These are phyloP conservation scores for Ascidia mentula DNA, from an alignment of 23 tunicate species.

Conservation along the genomic window DNA sequence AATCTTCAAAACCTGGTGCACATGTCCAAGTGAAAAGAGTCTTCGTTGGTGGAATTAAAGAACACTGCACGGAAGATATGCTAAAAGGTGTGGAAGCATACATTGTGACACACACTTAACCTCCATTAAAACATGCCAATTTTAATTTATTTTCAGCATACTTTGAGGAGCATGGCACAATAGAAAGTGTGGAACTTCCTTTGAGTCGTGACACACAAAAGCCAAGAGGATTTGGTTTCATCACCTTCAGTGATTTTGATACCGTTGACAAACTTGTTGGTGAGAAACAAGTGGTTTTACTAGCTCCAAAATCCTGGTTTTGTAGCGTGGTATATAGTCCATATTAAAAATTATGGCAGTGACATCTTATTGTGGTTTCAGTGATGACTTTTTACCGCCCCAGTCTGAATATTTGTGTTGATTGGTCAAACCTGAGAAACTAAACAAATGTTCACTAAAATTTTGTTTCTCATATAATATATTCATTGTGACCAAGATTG, in stretches of 20 bases:
- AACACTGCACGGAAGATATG: constrained; percentile 50
- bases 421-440: background rate
- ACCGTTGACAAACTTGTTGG: constrained; percentile 92
- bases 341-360: no score
- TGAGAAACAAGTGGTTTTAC: constrained; percentile 14
- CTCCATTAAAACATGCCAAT: background rate
- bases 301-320: background rate
- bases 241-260: constrained; percentile 85
- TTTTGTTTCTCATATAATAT: background rate
- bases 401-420: constrained; percentile 4
- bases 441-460: background rate
- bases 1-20: constrained; percentile 85
- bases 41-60: constrained; percentile 86
- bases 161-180: constrained; percentile 51
- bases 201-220: constrained; percentile 44
- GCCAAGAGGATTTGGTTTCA: constrained; percentile 89
- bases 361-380: no score
- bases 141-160: constrained; percentile 42
- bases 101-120: background rate
- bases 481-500: background rate
- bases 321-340: no score
- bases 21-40: constrained; percentile 91
- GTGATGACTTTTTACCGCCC: constrained; percentile 7
- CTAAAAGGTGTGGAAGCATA: constrained; percentile 42
- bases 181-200: constrained; percentile 67